Conservation (phyloP, 2,797 vertebrate species). For the Monodelphis domestica region DNA sequence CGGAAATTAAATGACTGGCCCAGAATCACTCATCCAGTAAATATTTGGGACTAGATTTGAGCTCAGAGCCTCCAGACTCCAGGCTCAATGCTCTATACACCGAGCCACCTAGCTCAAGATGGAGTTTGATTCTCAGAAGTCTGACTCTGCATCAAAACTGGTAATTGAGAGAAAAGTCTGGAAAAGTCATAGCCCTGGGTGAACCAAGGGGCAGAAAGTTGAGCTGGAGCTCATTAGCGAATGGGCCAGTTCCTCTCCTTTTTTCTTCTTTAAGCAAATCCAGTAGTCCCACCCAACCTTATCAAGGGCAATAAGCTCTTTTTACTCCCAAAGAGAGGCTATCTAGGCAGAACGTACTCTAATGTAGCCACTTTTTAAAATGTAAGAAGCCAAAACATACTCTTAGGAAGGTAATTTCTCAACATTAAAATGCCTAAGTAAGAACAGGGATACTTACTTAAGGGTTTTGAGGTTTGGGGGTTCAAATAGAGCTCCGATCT, state of each 20-base stretch:
- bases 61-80: not conserved
- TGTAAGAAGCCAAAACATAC: not conserved
- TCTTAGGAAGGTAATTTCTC: conserved; percentile 6
- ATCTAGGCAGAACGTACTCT: conserved; percentile 33
- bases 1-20: not conserved
- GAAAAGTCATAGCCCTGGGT: not conserved
- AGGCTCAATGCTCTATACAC: not conserved
- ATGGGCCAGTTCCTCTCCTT: conserved; percentile 39
- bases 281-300: conserved; percentile 20
- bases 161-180: not conserved
- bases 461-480: conserved; percentile 28
- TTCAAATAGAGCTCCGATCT: conserved; percentile 15
- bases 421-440: conserved; percentile 40
- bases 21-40: not conserved
- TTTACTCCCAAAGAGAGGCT: conserved; percentile 40
- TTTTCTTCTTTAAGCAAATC: conserved; percentile 43
- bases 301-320: conserved; percentile 46
- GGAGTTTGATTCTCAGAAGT: not conserved
- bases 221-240: not conserved
- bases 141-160: not conserved
- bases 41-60: not conserved
- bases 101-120: not conserved
- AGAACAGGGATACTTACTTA: conserved; percentile 2
- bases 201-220: not conserved
- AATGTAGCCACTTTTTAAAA: conserved; percentile 37